Conservation (phyloP, 2,113 vertebrate genomes). For the Chloropsis cyanopogon region DNA sequence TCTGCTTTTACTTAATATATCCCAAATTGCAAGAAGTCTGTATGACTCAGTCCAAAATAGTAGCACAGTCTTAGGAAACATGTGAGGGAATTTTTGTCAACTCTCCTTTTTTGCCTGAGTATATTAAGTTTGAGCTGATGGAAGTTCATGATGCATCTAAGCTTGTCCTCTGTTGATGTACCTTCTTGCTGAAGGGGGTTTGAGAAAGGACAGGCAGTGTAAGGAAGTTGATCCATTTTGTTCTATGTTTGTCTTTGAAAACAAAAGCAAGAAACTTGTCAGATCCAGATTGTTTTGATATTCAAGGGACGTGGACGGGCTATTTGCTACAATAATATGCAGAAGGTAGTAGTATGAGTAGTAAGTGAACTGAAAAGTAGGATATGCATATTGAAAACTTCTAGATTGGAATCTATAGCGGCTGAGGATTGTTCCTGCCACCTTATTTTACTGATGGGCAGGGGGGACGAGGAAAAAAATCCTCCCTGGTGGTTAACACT, state of each 20-base stretch:
- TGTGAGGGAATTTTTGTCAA: background rate
- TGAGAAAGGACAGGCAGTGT: background rate
- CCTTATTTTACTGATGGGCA: background rate
- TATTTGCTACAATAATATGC: background rate
- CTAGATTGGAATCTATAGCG: background rate
- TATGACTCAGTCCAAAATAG: background rate
- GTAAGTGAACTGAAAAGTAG: background rate
- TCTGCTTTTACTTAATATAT: slow-evolving; percentile 28
- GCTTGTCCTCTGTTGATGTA: background rate
- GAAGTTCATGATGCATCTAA: background rate
- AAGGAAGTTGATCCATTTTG: background rate
- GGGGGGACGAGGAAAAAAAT: background rate
- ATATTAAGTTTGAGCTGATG: background rate
- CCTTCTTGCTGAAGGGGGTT: background rate
- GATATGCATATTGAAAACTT: background rate
- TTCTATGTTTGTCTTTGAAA: background rate
- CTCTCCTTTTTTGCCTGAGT: background rate
- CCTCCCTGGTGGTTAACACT: background rate
- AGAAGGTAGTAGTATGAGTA: background rate
- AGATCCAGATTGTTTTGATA: background rate
- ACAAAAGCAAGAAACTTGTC: background rate
- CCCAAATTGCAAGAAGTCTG: background rate
- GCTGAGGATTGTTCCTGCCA: background rate
- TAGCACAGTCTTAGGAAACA: background rate
- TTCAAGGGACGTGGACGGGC: background rate